phyloP scores from a whole-genome alignment of 2,113 vertebrate species.

The Microtus oregoni region DNA sequence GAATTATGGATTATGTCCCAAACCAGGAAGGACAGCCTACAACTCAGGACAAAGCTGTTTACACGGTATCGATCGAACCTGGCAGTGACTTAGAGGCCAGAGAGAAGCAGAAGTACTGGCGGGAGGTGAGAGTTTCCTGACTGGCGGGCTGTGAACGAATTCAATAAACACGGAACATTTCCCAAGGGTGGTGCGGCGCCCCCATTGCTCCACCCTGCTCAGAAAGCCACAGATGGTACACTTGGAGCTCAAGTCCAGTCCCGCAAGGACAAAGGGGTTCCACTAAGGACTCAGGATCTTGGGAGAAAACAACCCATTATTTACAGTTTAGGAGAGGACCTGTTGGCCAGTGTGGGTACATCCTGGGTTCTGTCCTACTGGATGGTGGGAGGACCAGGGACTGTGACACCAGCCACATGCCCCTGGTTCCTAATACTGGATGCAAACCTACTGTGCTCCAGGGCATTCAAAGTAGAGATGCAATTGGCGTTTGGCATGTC shows the following conservation, averaged over 20 bases:
- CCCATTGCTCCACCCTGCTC: not conserved
- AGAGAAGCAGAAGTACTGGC: not conserved
- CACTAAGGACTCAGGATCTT: not conserved
- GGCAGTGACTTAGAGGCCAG: not conserved
- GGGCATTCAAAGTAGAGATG: not conserved
- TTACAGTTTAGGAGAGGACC: not conserved
- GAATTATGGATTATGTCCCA: conserved; percentile 54
- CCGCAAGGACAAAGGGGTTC: not conserved
- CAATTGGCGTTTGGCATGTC: not conserved
- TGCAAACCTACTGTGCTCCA: not conserved
- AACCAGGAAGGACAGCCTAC: conserved; percentile 55
- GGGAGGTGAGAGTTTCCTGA: not conserved
- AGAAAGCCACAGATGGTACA: rapidly evolving
- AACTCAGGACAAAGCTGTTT: not conserved
- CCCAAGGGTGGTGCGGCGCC: not conserved
- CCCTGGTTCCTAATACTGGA: not conserved
- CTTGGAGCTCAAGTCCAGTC: not conserved
- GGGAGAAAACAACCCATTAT: not conserved
- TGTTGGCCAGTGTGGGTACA: not conserved
- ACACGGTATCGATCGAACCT: conserved; percentile 28
- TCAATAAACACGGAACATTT: not conserved
- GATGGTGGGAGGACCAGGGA: rapidly evolving
- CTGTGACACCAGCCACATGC: rapidly evolving
- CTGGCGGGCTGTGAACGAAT: not conserved
- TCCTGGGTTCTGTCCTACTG: not conserved